Percentiles rank a stretch among this genome's conserved stretches.
Conservation (phyloP, 2,888 invertebrate species). For the Apodemia hepburni region DNA sequence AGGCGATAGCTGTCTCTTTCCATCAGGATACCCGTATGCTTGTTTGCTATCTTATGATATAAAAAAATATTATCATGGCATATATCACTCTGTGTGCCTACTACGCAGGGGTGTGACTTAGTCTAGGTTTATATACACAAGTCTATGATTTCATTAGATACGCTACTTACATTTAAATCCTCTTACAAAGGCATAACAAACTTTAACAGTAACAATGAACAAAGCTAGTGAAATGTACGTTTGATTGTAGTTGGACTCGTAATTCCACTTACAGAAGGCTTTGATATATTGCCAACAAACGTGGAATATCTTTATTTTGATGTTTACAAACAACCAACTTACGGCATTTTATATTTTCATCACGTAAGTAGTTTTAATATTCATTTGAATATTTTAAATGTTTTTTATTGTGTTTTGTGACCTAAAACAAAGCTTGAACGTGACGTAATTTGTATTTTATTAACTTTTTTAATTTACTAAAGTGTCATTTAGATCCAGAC, state of each 20-base stretch:
- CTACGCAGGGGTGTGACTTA: too few relatives aligned
- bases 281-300: constrained; percentile 69
- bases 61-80: too few relatives aligned
- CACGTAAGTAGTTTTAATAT: constrained; percentile 48
- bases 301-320: constrained; percentile 68
- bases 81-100: too few relatives aligned
- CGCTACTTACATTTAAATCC: not conserved
- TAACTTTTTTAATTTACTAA: too few relatives aligned
- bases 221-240: constrained; percentile 14
- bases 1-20: too few relatives aligned
- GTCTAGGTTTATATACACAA: not conserved
- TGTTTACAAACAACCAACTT: constrained; percentile 58
- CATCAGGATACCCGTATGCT: too few relatives aligned
- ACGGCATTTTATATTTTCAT: constrained; percentile 58
- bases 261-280: constrained; percentile 68
- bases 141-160: not conserved
- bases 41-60: too few relatives aligned
- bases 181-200: constrained; percentile 11
- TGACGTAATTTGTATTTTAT: too few relatives aligned
- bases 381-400: too few relatives aligned
- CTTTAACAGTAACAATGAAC: constrained; percentile 3
- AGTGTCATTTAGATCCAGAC: too few relatives aligned
- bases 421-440: too few relatives aligned
- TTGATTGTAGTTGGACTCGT: constrained; percentile 62
- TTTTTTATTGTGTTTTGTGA: too few relatives aligned